Conservation (phyloP, 1,140 invertebrate genomes). For the Drosophila mojavensis region DNA sequence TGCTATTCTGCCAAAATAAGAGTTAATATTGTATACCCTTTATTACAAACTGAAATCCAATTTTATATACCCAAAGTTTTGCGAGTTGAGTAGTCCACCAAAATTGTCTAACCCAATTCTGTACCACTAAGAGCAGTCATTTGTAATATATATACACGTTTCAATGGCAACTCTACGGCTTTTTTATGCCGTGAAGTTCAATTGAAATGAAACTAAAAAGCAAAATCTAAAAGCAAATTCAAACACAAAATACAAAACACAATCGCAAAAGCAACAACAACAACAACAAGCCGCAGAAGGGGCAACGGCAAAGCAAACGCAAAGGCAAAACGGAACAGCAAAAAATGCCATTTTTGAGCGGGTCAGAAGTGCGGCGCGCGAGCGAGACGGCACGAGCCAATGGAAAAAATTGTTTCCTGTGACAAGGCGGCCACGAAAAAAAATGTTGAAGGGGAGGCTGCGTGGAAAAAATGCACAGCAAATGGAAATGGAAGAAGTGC, state of each 20-base stretch:
- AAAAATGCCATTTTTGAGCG: conserved; percentile 63
- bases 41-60: no score
- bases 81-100: no score
- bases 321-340: conserved; percentile 41
- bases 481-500: conserved; percentile 67
- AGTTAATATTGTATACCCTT: no score
- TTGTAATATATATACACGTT: conserved; percentile 66
- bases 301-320: conserved; percentile 36
- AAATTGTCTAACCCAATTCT: conserved; percentile 56
- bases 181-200: conserved; percentile 24
- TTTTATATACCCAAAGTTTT: no score
- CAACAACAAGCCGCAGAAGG: conserved; percentile 34
- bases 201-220: conserved; percentile 19
- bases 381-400: conserved; percentile 58
- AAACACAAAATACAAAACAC: conserved; percentile 65
- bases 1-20: no score
- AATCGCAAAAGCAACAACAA: conserved; percentile 47
- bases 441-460: conserved; percentile 59
- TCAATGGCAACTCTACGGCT: conserved; percentile 72
- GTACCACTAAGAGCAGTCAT: conserved; percentile 44
- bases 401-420: conserved; percentile 76
- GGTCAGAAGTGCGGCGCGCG: conserved; percentile 63
- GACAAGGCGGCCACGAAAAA: conserved; percentile 59
- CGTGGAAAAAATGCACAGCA: conserved; percentile 75
- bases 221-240: conserved; percentile 68